Conservation (phyloP, 1,140 invertebrate species). For the Semibalanus balanoides region DNA sequence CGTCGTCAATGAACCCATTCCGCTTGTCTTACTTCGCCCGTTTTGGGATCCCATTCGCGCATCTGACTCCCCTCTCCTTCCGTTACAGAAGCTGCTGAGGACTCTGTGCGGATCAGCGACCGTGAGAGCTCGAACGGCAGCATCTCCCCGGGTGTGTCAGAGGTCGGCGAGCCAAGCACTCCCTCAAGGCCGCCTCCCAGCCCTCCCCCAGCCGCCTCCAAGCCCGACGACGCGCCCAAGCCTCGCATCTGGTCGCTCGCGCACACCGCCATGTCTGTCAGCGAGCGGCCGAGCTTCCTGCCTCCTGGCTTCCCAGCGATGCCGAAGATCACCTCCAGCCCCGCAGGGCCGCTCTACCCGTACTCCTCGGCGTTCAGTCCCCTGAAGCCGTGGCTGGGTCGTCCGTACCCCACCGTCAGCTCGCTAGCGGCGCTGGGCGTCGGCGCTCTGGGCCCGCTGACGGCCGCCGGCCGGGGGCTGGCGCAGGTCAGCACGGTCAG, state of each 20-base stretch:
- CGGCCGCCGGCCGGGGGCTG: neutral
- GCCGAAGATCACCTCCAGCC: neutral
- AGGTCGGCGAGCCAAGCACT: neutral
- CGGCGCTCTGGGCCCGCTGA: neutral
- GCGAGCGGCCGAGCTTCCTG: neutral
- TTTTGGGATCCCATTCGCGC: too few relatives aligned
- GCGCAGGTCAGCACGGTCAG: neutral
- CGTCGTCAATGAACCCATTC: too few relatives aligned
- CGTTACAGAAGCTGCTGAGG: neutral
- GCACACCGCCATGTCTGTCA: neutral
- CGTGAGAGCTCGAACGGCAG: conserved; percentile 2
- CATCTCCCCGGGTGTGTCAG: neutral
- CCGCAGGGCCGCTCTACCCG: neutral
- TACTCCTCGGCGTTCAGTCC: neutral
- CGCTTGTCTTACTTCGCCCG: too few relatives aligned
- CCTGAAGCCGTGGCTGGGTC: conserved; percentile 1
- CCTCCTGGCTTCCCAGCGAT: neutral
- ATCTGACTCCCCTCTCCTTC: neutral
- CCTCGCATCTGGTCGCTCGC: conserved; percentile 3
- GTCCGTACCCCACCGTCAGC: neutral
- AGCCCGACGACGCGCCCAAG: neutral
- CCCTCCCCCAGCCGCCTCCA: neutral
- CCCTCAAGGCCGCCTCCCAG: neutral
- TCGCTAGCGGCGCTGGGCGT: neutral
- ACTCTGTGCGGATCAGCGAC: neutral